Percentiles rank a stretch among this genome's conserved stretches.
These are phyloP conservation scores for Rhodeus uyekii DNA, from an alignment of 2,797 vertebrate species.

Conservation along the genomic window DNA sequence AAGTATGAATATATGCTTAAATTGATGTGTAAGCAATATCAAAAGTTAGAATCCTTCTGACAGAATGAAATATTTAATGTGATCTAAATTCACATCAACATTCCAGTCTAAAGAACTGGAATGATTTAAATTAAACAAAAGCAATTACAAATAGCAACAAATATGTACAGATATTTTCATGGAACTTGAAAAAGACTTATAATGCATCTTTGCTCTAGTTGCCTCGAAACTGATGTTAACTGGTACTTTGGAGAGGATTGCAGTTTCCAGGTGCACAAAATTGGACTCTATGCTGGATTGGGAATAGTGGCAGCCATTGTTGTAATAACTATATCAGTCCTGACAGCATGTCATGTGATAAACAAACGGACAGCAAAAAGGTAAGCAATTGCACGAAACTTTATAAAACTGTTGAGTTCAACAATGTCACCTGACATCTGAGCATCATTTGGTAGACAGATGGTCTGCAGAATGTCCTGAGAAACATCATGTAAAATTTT, in stretches of 20 bases:
- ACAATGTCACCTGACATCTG: not conserved
- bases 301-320: slow-evolving; percentile 19
- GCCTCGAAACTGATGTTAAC: not conserved
- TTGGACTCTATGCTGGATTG: slow-evolving; percentile 52
- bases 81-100: no score
- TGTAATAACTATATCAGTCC: slow-evolving; percentile 25
- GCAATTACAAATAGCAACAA: not conserved
- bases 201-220: slow-evolving; percentile 43
- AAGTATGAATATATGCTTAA: not conserved
- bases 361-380: slow-evolving; percentile 39
- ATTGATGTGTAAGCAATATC: not conserved
- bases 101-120: not conserved
- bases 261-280: slow-evolving; percentile 47
- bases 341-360: slow-evolving; percentile 42
- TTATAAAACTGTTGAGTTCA: not conserved
- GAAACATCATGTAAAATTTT: not conserved
- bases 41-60: not conserved
- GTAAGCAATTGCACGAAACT: slow-evolving; percentile 22
- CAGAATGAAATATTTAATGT: not conserved
- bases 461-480: not conserved
- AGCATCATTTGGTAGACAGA: not conserved
- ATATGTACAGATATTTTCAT: not conserved
- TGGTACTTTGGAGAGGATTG: slow-evolving; percentile 58
- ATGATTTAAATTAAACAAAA: not conserved
- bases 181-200: not conserved